phyloP scores from a whole-genome alignment of 2,113 vertebrate species.

The Naja naja region DNA sequence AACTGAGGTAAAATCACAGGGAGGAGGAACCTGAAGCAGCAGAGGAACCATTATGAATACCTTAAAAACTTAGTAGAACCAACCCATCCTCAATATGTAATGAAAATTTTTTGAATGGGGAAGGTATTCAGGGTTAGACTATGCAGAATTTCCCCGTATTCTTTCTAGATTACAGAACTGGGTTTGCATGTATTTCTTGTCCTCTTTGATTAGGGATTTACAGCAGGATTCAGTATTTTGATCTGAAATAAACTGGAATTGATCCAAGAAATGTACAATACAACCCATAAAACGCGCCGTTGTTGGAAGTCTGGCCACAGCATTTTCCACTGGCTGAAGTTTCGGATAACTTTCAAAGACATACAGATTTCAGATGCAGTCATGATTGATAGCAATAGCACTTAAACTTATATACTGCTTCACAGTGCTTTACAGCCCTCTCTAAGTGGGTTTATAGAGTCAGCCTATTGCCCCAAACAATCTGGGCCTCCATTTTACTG shows the following conservation, averaged over 20 bases:
- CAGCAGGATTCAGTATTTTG: background rate
- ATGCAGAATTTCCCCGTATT: background rate
- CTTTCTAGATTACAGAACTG: background rate
- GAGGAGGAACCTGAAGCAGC: background rate
- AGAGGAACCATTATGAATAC: background rate
- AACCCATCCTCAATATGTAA: background rate
- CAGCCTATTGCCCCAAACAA: too few relatives aligned
- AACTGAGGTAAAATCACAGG: background rate
- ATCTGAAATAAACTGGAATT: background rate
- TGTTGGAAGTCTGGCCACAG: background rate
- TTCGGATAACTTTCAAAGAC: background rate
- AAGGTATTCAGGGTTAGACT: background rate
- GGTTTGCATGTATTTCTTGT: background rate
- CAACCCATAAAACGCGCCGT: background rate
- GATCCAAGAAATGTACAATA: background rate
- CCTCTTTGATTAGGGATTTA: background rate
- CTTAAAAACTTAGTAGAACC: background rate
- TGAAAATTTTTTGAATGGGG: background rate
- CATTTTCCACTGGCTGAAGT: background rate
- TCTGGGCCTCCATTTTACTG: too few relatives aligned
- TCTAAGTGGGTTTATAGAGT: too few relatives aligned
- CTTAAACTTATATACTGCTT: too few relatives aligned
- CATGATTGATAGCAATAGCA: background rate
- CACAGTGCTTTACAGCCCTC: too few relatives aligned
- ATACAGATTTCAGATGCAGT: background rate